Base-by-base conservation (phyloP, 2,888 invertebrate species). In the Hirtodrosophila duncani region DNA sequence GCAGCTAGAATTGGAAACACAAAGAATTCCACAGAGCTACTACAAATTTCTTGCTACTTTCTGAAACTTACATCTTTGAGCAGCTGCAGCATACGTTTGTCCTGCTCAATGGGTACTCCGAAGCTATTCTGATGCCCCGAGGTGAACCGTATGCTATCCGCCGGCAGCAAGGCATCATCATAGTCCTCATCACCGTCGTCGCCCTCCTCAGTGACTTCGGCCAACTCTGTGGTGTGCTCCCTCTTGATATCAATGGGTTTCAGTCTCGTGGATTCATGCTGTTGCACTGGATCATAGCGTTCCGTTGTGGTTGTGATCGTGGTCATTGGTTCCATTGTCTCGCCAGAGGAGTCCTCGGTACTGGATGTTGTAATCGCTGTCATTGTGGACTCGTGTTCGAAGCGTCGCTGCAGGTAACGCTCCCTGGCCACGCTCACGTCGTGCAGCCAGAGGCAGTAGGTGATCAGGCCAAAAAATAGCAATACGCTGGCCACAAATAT, bases 81-180 rank as follows among this genome's bases (percentile, higher is more conserved):
- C 8, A 86, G 58, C 33, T 72, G 66, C 46, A 86, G 58, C 42
- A 86, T 88, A 44, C 88, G 88, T 59, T 88, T 89, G 46, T 90
- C 90, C 52, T 91, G 90, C 72, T 91, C 91, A 33, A 91, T 89
- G 41, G 90, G 89, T 52, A 91, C 88, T 44, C 90, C 91, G 63
- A 91, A 91, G 53, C 89, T 87, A 57, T 91, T 91, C 48, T 91
- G 91, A 83, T 91, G 91, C 26, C 90, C 90, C 27, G 91, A 90
- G 3, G 90, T 90, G 65, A 91, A 90, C 7, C 82, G 79, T 30
- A 86, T 52, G 6, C 82, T 74, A 34, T 79, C 75, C 4, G 79
- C 75, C 0, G 83, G 83, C 6, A 72, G 31, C 49, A 83, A 46
- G 4, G 68, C 63, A 8, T 80, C 75, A 34, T 80, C 84, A 11